phyloP scores from a whole-genome alignment of 2,113 vertebrate species.

The Thomomys bottae region DNA sequence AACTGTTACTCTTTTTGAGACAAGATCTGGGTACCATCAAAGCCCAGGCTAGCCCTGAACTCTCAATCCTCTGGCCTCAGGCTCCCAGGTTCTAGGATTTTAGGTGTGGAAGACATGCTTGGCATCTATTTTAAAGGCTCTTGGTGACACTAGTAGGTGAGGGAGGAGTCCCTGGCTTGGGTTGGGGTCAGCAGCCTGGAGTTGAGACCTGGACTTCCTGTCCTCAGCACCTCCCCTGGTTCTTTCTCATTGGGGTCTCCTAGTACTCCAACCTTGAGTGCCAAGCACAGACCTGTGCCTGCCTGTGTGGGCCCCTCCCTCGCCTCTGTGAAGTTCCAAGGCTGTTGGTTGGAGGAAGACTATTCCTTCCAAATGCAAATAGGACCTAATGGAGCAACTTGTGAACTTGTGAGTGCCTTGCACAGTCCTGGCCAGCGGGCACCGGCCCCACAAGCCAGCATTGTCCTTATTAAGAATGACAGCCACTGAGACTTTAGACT shows the following conservation, averaged over 20 bases:
- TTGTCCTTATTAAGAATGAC: not conserved
- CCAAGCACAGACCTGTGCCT: not conserved
- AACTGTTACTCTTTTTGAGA: not conserved
- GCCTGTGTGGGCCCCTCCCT: not conserved
- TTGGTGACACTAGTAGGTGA: not conserved
- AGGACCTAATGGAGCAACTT: not conserved
- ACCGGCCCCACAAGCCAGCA: rapidly evolving
- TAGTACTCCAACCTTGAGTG: not conserved
- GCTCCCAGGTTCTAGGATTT: too few species aligned
- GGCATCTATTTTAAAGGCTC: not conserved
- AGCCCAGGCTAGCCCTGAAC: too few species aligned
- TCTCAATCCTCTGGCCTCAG: too few species aligned
- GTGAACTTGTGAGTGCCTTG: not conserved
- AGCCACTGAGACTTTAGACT: rapidly evolving
- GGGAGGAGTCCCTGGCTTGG: rapidly evolving
- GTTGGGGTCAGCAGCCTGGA: not conserved
- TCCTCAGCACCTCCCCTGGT: rapidly evolving
- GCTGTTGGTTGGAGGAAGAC: not conserved
- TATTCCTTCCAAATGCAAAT: too few species aligned
- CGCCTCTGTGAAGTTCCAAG: not conserved
- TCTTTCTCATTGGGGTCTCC: not conserved
- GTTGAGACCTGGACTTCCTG: not conserved
- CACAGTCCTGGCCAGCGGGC: not conserved
- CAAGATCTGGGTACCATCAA: too few species aligned
- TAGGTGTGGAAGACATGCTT: too few species aligned